Evolutionary conservation across 2,888 invertebrate genomes (phyloP).

Genomic region (Dascillus cervinus): DNA sequence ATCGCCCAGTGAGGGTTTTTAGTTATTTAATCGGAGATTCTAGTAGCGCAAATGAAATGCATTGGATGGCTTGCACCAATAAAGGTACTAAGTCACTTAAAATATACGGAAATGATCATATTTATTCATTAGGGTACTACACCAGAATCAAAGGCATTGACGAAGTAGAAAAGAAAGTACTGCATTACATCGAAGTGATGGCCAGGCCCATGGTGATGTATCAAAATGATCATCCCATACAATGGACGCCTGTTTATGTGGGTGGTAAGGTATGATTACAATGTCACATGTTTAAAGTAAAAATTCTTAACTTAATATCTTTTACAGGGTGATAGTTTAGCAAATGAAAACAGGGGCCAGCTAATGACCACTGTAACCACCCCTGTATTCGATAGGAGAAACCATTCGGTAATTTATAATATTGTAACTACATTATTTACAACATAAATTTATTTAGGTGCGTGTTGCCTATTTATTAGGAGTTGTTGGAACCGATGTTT

Average conservation of each 20-base stretch:
- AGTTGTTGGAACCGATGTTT: slow-evolving; percentile 95
- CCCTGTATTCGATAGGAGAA: slow-evolving; percentile 90
- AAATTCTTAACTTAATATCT: slow-evolving; percentile 4
- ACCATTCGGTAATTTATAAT: slow-evolving; percentile 60
- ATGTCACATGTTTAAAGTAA: slow-evolving; percentile 2
- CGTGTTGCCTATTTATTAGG: slow-evolving; percentile 89
- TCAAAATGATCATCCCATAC: slow-evolving; percentile 81
- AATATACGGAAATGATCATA: slow-evolving; percentile 1
- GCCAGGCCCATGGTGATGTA: slow-evolving; percentile 94
- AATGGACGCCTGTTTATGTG: slow-evolving; percentile 92
- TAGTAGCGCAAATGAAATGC: slow-evolving; percentile 74
- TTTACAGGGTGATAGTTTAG: slow-evolving; percentile 60
- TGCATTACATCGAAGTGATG: slow-evolving; percentile 91
- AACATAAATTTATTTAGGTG: slow-evolving; percentile 48
- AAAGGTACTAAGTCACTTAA: slow-evolving; percentile 59
- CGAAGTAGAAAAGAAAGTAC: slow-evolving; percentile 85
- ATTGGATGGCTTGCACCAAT: slow-evolving; percentile 94
- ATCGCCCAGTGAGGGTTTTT: slow-evolving; percentile 91
- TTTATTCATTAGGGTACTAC: slow-evolving; percentile 61
- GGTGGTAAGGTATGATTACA: slow-evolving; percentile 63
- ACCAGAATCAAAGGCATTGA: slow-evolving; percentile 82
- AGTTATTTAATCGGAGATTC: slow-evolving; percentile 95
- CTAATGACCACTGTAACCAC: slow-evolving; percentile 90
- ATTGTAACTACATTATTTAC: slow-evolving; percentile 3
- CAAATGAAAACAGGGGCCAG: slow-evolving; percentile 64